Conservation (phyloP, 2,888 invertebrate genomes). For the Catocala fraxini region DNA sequence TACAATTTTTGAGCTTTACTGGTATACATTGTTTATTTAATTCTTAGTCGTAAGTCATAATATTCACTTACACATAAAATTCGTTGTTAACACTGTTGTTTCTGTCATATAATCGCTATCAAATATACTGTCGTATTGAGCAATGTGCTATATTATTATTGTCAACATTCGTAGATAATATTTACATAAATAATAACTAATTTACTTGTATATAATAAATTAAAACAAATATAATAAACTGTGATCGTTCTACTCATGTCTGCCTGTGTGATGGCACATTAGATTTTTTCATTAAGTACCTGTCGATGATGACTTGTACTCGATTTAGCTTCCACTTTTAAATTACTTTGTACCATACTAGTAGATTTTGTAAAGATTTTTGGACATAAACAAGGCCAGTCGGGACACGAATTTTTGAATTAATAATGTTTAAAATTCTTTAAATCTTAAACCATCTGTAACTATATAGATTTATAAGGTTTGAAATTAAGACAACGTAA, state of each 20-base stretch:
- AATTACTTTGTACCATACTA: constrained; percentile 79
- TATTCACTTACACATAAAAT: background rate
- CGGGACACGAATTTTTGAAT: background rate
- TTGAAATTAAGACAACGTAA: background rate
- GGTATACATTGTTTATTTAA: constrained; percentile 20
- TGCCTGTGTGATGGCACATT: constrained; percentile 82
- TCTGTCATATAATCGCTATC: constrained; percentile 1
- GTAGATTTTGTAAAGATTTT: constrained; percentile 36
- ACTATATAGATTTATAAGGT: too few relatives aligned
- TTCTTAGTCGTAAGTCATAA: background rate
- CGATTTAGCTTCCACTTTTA: constrained; percentile 45
- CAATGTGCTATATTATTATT: background rate
- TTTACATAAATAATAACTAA: constrained; percentile 42
- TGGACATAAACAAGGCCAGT: constrained; percentile 15
- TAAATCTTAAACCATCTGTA: too few relatives aligned
- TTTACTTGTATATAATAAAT: constrained; percentile 38
- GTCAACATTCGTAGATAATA: constrained; percentile 21
- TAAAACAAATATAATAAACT: constrained; percentile 47
- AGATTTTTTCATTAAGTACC: constrained; percentile 53
- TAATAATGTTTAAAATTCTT: too few relatives aligned
- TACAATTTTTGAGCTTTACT: constrained; percentile 27
- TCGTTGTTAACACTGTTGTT: too few relatives aligned
- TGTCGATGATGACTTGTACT: constrained; percentile 39
- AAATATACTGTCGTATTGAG: background rate
- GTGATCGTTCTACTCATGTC: constrained; percentile 49